Evolutionary conservation across 2,113 vertebrate species (phyloP).

Genomic region (Tychaedon coryphoeus): DNA sequence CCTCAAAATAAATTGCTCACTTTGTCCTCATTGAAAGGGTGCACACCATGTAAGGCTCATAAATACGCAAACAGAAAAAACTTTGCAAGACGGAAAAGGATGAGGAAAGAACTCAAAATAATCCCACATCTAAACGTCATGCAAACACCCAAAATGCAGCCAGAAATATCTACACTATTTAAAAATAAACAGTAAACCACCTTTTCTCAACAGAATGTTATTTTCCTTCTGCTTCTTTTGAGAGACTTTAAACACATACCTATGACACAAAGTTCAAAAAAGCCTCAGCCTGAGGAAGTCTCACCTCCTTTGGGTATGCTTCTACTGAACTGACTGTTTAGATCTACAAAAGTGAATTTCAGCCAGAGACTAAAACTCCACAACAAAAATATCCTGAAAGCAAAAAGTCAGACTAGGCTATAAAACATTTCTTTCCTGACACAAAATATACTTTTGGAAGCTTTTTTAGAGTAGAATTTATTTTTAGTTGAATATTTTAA

Average conservation of each 20-base stretch:
- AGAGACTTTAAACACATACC: not conserved
- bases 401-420: not conserved
- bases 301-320: not conserved
- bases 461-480: not conserved
- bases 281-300: not conserved
- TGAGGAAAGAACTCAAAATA: not conserved
- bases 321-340: not conserved
- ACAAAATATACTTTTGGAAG: not conserved
- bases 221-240: not conserved
- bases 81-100: not conserved
- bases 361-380: not conserved
- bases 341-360: not conserved
- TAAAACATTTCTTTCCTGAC: not conserved
- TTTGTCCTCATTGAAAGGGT: constrained; percentile 26
- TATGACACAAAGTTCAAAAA: not conserved
- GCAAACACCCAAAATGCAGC: not conserved
- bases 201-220: not conserved
- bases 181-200: not conserved
- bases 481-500: not conserved
- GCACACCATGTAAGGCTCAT: not conserved
- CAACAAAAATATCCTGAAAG: not conserved
- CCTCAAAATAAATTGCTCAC: constrained; percentile 55
- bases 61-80: constrained; percentile 16
- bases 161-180: not conserved
- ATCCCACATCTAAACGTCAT: not conserved